Evolutionary conservation across 2,113 vertebrate species (phyloP), one percentile per base, ranked within the genome.

Genomic region (Riparia riparia): DNA sequence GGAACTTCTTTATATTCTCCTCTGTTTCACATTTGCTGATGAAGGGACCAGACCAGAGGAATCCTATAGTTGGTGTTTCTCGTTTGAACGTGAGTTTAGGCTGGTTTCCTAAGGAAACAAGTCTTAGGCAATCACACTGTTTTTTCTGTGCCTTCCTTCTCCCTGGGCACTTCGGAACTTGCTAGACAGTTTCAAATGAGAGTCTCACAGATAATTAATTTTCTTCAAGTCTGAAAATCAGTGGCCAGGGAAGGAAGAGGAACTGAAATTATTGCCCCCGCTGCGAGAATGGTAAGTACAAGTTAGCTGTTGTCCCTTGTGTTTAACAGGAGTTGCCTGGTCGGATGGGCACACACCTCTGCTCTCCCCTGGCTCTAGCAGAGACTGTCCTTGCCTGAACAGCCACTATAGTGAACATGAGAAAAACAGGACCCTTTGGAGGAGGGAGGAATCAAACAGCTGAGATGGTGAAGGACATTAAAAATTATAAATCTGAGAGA

Each of bases 61-160:
- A 95, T 63, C 58, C 50, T 70, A 17, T 12, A 32, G 78, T 70
- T 82, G 66, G 58, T 88, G 34, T 70, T 96, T 87, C 89, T 96
- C 14, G 0, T 87, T 69, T 84, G 63, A 70, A 26, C 82, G 70
- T 94, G 79, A 86, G 51, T 90, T 97, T 92, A 70, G 92, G 88
- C 90, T 3, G 6, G 34, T 83, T 95, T 95, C 95, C 96, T 92
- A 90, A 95, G 88, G 90, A 93, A 97, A 96, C 82, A 97, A 58
- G 32, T 8, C 47, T 92, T 50, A 77, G n/a, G 71, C 50, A 92
- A 88, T 83, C 82, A 44, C 42, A 29, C n/a, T 26, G 7, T 44
- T 88, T 85, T 82, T 94, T 82, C 90, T 82, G 58, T 93, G 82
- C 71, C 86, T 73, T 92, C 90, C 88, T 80, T 29, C 16, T 93